Base-by-base conservation (phyloP, 2,797 vertebrate species). In the Sus cebifrons region DNA sequence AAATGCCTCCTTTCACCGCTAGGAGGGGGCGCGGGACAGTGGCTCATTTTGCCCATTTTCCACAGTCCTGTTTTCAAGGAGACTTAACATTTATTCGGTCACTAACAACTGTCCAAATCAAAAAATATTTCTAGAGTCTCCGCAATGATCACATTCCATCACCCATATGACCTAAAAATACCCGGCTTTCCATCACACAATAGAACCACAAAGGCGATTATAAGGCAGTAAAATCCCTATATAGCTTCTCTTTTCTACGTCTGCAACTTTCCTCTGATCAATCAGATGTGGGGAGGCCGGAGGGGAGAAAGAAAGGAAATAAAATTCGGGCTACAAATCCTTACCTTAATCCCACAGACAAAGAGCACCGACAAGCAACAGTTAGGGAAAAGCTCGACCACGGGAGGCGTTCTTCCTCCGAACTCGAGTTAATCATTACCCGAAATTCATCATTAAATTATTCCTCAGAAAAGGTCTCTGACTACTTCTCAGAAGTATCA, bases 81-180 rank as follows among this genome's bases (percentile, higher is more conserved):
- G 67, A 96, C 73, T 44, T 95, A 73, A 78, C 75, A 94, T 79
- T 93, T 96, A 91, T 29, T 20, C 74, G 95, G 91, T 54, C 67
- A 96, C 7, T 92, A 82, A 96, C 79, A 96, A 96, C 89, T 92
- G 89, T 93, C 86, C 96, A 97, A 95, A 97, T 95, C 23, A 32
- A 91, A 94, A 94, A 94, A 84, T 54, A 49, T 27, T 95, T 90
- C 73, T 6, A 6, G 85, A 9, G 54, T 88, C 83, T 94, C 77
- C n/a, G 25, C 49, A 58, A 49, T 49, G 92, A 96, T 85, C 85
- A 85, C 94, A 87, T 91, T 96, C 87, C 70, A 73, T 97, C 94
- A 95, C 73, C 83, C 89, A 96, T 67, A 78, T 27, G 64, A 64
- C 54, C 94, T 98, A 97, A 97, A 98, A 97, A 97, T 95, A 97